phyloP scores from a whole-genome alignment of 2,888 invertebrate genomes.

The Chesias legatella region DNA sequence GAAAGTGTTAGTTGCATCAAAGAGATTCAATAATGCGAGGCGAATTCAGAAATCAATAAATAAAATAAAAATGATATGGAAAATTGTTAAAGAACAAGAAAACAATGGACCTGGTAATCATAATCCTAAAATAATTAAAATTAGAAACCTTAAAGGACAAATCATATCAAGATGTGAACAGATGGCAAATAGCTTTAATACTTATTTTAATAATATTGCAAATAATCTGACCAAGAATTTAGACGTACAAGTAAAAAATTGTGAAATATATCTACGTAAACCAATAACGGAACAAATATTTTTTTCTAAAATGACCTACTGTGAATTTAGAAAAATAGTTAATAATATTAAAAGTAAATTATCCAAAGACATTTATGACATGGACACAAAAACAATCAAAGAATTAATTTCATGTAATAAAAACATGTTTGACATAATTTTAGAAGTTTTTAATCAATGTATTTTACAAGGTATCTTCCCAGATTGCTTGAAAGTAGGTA shows the following conservation, averaged over 20 bases:
- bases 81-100: background rate
- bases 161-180: background rate
- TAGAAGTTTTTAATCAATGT: background rate
- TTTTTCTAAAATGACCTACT: background rate
- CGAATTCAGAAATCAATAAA: too few species aligned
- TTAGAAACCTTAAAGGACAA: background rate
- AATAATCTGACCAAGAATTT: background rate
- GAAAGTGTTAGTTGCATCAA: too few species aligned
- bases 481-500: background rate
- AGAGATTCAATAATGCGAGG: too few species aligned
- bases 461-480: background rate
- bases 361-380: background rate
- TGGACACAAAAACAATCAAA: background rate
- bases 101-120: background rate
- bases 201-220: background rate
- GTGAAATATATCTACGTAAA: background rate
- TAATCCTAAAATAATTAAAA: background rate
- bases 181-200: background rate
- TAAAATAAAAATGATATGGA: too few species aligned
- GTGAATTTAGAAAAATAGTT: background rate
- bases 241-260: background rate
- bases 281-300: background rate
- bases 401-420: background rate
- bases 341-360: background rate
- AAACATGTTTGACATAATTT: background rate